Evolutionary conservation across 64 coral and sea anemone species (phyloP).

Genomic region (Stichodactyla mertensii): DNA sequence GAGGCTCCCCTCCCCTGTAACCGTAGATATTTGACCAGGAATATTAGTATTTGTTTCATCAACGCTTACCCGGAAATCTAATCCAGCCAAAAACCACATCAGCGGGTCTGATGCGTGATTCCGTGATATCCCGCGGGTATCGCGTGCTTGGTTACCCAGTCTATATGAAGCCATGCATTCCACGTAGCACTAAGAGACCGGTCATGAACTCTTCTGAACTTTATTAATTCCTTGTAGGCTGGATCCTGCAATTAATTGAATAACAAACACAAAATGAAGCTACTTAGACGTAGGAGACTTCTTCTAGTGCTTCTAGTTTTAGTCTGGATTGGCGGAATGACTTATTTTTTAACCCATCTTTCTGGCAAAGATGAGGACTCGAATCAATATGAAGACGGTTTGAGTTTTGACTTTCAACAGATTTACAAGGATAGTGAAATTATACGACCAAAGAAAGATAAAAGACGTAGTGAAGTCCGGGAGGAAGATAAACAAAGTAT

Average conservation of each 20-base stretch:
- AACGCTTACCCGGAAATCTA: too few species aligned
- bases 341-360: slow-evolving; percentile 60
- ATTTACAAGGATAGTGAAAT: not conserved
- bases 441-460: not conserved
- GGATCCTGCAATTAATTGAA: slow-evolving; percentile 25
- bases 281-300: slow-evolving; percentile 77
- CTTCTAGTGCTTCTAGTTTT: slow-evolving; percentile 67
- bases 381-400: not conserved
- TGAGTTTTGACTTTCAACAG: not conserved
- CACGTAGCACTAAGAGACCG: slow-evolving; percentile 8
- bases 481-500: slow-evolving; percentile 34
- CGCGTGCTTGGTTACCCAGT: slow-evolving; percentile 9
- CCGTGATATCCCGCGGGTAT: slow-evolving; percentile 8
- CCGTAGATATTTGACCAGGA: too few species aligned
- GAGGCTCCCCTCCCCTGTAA: too few species aligned
- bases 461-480: slow-evolving; percentile 12
- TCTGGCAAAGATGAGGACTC: slow-evolving; percentile 24
- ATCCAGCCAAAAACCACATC: too few species aligned
- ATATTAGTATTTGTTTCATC: too few species aligned
- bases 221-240: slow-evolving; percentile 12
- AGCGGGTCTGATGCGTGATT: not conserved
- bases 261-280: slow-evolving; percentile 57
- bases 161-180: not conserved
- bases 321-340: slow-evolving; percentile 82
- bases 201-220: slow-evolving; percentile 16